Percentiles rank a stretch among this genome's conserved stretches.
Evolutionary conservation across 2,888 invertebrate genomes (phyloP).

Genomic region (Amblyjoppa proteus): DNA sequence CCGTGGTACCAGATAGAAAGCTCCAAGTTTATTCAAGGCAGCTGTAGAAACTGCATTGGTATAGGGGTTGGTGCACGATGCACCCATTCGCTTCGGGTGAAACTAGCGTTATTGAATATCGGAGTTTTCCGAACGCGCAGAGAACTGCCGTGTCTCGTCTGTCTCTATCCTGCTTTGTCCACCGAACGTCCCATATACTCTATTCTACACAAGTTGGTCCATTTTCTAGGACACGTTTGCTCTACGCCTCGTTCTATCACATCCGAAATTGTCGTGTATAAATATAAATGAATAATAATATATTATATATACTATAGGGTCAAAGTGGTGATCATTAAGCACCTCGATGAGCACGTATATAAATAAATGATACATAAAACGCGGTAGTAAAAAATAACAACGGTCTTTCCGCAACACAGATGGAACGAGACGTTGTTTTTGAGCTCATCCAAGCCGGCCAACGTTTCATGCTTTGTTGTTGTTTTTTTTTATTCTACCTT

Average conservation of each 20-base stretch:
- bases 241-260: neutral
- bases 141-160: slow-evolving; percentile 1
- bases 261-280: neutral
- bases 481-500: neutral
- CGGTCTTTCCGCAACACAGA: neutral
- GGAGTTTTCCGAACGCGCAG: slow-evolving; percentile 29
- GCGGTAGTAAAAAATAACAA: neutral
- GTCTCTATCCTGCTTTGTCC: neutral
- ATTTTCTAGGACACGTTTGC: neutral
- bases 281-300: neutral
- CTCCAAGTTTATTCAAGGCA: slow-evolving; percentile 32
- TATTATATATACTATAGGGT: neutral
- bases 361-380: neutral
- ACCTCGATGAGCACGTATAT: neutral
- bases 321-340: neutral
- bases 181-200: neutral
- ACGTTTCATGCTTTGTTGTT: neutral
- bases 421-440: neutral
- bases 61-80: neutral
- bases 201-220: neutral
- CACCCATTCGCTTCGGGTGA: slow-evolving; percentile 2
- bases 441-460: neutral
- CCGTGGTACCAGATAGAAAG: neutral
- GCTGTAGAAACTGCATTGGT: slow-evolving; percentile 8
- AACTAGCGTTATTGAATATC: slow-evolving; percentile 42